Percentiles rank a stretch among this genome's conserved stretches.
Conservation (phyloP, 2,888 invertebrate genomes). For the Drosophila barbarae region DNA sequence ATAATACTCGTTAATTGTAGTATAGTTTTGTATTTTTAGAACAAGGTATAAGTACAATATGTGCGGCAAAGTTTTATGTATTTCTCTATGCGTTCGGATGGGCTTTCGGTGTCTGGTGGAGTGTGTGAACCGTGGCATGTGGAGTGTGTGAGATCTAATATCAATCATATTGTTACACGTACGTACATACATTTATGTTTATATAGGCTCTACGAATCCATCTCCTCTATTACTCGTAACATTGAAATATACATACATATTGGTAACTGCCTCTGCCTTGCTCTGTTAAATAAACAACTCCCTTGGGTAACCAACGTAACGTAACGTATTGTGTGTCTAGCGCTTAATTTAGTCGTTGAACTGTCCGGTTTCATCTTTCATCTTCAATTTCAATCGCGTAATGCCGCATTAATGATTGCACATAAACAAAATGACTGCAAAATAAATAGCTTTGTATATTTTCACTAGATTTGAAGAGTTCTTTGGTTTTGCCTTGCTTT, state of each 20-base stretch:
- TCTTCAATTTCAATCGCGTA: slow-evolving; percentile 18
- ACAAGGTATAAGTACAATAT: slow-evolving; percentile 52
- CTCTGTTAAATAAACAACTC: slow-evolving; percentile 31
- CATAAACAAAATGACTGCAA: slow-evolving; percentile 42
- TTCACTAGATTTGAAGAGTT: slow-evolving; percentile 51
- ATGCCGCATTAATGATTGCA: slow-evolving; percentile 21
- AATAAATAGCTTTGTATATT: slow-evolving; percentile 56
- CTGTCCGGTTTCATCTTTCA: slow-evolving; percentile 47
- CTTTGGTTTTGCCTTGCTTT: slow-evolving; percentile 39
- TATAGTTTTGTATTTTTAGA: slow-evolving; percentile 38
- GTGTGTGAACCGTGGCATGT: slow-evolving; percentile 9
- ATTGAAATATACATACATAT: slow-evolving; percentile 66
- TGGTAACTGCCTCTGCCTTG: slow-evolving; percentile 32
- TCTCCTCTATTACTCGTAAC: slow-evolving; percentile 54
- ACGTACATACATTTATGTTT: slow-evolving; percentile 28
- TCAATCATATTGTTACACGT: slow-evolving; percentile 46
- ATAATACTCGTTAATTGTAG: slow-evolving; percentile 61
- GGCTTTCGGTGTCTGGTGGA: background rate
- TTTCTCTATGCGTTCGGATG: slow-evolving; percentile 12
- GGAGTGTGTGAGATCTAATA: slow-evolving; percentile 36
- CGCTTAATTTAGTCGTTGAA: slow-evolving; percentile 73
- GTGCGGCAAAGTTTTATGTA: slow-evolving; percentile 36
- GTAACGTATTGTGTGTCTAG: slow-evolving; percentile 55
- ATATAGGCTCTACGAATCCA: slow-evolving; percentile 47
- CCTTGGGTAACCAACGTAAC: slow-evolving; percentile 46